Percentiles rank a stretch among this genome's conserved stretches.
Conservation (phyloP, 2,797 vertebrate genomes). For the Cirrhinus mrigala region DNA sequence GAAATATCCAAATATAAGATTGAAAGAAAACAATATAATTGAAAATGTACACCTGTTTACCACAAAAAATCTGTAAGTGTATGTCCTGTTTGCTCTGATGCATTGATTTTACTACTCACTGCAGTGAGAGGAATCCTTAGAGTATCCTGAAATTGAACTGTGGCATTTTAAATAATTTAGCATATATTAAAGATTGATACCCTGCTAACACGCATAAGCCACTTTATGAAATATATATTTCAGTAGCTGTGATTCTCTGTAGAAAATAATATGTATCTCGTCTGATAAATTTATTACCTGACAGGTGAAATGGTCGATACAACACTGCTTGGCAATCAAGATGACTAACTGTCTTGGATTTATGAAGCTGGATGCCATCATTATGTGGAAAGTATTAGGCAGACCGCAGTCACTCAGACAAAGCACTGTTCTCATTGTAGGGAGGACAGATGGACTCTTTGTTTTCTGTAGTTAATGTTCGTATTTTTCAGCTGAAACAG, state of each 20-base stretch:
- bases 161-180: conserved; percentile 35
- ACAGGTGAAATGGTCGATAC: conserved; percentile 10
- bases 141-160: conserved; percentile 7
- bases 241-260: background rate
- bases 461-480: conserved; percentile 53
- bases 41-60: background rate
- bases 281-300: conserved; percentile 1
- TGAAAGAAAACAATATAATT: background rate
- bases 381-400: conserved; percentile 24
- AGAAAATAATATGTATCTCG: conserved; percentile 22
- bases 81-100: background rate
- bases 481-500: conserved; percentile 12
- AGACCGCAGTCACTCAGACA: conserved; percentile 17
- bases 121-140: background rate
- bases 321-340: background rate
- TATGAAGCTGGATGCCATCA: conserved; percentile 32
- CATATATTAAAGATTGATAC: conserved; percentile 43
- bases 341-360: conserved; percentile 8
- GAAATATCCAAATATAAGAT: background rate
- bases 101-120: conserved; percentile 5
- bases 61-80: background rate
- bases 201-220: background rate
- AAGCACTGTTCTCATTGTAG: conserved; percentile 27
- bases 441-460: conserved; percentile 60
- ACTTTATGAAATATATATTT: conserved; percentile 44